These are phyloP conservation scores for Acanthurus tractus DNA, from an alignment of 2,797 vertebrate species.

Conservation along the genomic window DNA sequence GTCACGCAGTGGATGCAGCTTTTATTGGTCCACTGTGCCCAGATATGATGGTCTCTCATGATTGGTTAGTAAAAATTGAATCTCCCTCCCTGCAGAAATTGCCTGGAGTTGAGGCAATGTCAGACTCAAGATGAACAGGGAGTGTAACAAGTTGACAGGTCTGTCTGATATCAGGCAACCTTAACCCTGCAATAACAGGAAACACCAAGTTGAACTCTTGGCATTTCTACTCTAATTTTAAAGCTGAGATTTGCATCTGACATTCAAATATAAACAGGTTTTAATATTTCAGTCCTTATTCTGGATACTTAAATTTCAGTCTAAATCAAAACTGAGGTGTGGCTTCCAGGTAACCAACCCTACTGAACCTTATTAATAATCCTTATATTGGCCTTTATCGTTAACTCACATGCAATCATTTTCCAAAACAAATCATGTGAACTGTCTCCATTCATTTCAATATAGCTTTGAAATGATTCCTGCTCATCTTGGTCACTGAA, in stretches of 20 bases:
- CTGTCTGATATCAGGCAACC: too few relatives aligned
- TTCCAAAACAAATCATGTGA: background rate
- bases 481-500: background rate
- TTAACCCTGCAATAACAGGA: background rate
- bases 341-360: background rate
- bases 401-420: background rate
- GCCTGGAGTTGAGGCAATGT: too few relatives aligned
- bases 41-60: too few relatives aligned
- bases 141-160: too few relatives aligned
- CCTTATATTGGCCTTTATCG: background rate
- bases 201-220: background rate
- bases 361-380: background rate
- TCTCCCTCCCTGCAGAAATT: too few relatives aligned
- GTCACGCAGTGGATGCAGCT: too few relatives aligned
- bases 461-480: background rate
- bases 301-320: background rate
- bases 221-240: background rate
- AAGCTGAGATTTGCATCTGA: constrained; percentile 15
- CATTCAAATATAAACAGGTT: constrained; percentile 10
- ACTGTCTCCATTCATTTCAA: constrained; percentile 5
- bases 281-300: constrained; percentile 1
- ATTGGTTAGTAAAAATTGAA: too few relatives aligned
- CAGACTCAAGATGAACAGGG: too few relatives aligned
- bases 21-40: too few relatives aligned
- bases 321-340: background rate